A percentile compares a stretch with the other conserved stretches of the same genome.
These are phyloP conservation scores for Drosophila asahinai DNA, from an alignment of 1,140 invertebrate species.

Conservation along the genomic window DNA sequence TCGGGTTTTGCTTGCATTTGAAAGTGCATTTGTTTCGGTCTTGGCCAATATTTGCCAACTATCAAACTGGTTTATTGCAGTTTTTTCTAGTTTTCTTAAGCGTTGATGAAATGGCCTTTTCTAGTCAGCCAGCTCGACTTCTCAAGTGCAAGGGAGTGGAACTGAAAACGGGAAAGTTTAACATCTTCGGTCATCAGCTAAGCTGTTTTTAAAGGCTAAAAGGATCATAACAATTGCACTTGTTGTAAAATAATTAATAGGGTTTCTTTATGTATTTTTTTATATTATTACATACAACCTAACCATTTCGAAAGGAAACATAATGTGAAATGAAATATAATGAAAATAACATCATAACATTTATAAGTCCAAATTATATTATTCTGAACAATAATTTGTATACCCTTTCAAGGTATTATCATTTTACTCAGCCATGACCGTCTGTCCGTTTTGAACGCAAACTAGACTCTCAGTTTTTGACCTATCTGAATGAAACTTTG, in stretches of 20 bases:
- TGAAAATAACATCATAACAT: too few species aligned
- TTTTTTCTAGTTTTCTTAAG: conserved; percentile 30
- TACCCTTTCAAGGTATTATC: too few species aligned
- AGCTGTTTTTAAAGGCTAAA: background rate
- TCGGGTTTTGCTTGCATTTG: conserved; percentile 41
- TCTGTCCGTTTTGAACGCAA: too few species aligned
- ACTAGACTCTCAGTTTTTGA: too few species aligned
- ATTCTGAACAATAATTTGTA: too few species aligned
- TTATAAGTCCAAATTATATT: too few species aligned
- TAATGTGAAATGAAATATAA: too few species aligned
- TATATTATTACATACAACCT: background rate
- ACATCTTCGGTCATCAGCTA: background rate
- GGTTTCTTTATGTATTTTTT: background rate
- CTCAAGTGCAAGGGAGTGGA: conserved; percentile 47
- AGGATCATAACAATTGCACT: background rate
- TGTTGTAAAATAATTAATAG: background rate
- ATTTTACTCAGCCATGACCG: too few species aligned
- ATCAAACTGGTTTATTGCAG: conserved; percentile 53
- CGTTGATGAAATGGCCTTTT: conserved; percentile 52
- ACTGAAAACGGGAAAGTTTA: conserved; percentile 4
- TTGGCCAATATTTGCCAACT: conserved; percentile 56
- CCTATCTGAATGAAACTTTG: too few species aligned
- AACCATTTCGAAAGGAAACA: background rate
- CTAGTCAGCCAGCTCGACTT: conserved; percentile 20
- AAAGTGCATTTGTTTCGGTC: conserved; percentile 55